A percentile compares a stretch with the other conserved stretches of the same genome.
Evolutionary conservation across 2,113 vertebrate genomes (phyloP).

Genomic region (Chiloscyllium plagiosum): DNA sequence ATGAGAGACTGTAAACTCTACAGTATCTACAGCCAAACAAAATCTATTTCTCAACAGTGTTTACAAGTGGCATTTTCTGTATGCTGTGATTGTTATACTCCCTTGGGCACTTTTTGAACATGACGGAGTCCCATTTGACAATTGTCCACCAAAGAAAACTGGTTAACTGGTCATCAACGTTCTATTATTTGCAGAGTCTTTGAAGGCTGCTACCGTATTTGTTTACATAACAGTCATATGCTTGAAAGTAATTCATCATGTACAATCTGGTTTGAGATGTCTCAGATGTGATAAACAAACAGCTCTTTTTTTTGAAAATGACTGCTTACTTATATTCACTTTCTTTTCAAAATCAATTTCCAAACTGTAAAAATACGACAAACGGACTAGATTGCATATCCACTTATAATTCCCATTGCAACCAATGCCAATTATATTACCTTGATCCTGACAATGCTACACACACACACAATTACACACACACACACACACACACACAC

Average conservation of each 20-base stretch:
- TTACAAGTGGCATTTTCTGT: not conserved
- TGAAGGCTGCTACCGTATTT: not conserved
- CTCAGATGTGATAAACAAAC: not conserved
- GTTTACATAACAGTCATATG: not conserved
- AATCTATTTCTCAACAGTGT: not conserved
- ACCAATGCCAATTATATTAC: not conserved
- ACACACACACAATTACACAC: not conserved
- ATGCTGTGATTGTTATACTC: not conserved
- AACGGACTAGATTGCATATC: not conserved
- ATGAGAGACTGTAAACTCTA: not conserved
- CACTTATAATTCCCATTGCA: not conserved
- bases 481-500: not conserved
- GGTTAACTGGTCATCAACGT: not conserved
- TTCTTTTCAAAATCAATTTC: not conserved
- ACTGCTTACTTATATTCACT: not conserved
- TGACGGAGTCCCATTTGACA: not conserved
- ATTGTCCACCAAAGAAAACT: not conserved
- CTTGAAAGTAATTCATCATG: not conserved
- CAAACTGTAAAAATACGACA: not conserved
- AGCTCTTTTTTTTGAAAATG: not conserved
- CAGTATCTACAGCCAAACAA: not conserved
- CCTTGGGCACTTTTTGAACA: not conserved
- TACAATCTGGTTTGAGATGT: not conserved
- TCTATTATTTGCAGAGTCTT: not conserved
- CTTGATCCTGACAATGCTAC: not conserved